These are phyloP conservation scores for Mola mola DNA, from an alignment of 2,113 vertebrate species.

Conservation along the genomic window DNA sequence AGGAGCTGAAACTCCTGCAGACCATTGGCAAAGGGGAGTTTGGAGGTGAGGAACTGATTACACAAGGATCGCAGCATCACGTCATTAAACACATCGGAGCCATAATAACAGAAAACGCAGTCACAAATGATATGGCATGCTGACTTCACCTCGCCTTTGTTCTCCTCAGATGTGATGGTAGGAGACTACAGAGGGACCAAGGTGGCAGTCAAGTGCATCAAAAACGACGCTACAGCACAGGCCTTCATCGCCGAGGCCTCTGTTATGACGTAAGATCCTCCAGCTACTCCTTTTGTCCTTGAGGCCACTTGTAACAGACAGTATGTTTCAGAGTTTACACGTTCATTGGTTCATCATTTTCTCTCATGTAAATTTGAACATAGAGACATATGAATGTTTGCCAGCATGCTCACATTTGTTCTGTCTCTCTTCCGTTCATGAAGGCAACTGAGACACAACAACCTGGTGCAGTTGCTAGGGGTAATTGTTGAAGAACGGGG, in stretches of 20 bases:
- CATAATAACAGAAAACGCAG: no score
- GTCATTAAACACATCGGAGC: background rate
- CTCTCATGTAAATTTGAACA: background rate
- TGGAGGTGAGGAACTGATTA: conserved; percentile 84
- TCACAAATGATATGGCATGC: background rate
- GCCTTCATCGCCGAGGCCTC: conserved; percentile 96
- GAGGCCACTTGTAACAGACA: background rate
- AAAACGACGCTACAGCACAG: conserved; percentile 95
- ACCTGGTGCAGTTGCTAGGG: conserved; percentile 94
- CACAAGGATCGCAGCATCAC: background rate
- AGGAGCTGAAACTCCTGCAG: conserved; percentile 93
- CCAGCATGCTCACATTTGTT: background rate
- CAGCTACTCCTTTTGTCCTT: background rate
- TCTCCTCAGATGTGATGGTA: conserved; percentile 75
- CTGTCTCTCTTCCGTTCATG: accelerated
- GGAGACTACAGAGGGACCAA: conserved; percentile 96
- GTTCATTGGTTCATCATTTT: background rate
- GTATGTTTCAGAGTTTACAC: background rate
- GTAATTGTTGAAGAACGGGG: conserved; percentile 96
- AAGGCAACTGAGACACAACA: conserved; percentile 95
- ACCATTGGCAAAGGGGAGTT: conserved; percentile 97
- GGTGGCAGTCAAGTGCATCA: conserved; percentile 98
- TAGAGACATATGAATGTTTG: background rate
- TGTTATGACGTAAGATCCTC: conserved; percentile 92
- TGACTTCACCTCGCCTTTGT: background rate